Evolutionary conservation across 2,113 vertebrate species (phyloP), one percentile per base, ranked within the genome.

Genomic region (Lophochroa leadbeateri): DNA sequence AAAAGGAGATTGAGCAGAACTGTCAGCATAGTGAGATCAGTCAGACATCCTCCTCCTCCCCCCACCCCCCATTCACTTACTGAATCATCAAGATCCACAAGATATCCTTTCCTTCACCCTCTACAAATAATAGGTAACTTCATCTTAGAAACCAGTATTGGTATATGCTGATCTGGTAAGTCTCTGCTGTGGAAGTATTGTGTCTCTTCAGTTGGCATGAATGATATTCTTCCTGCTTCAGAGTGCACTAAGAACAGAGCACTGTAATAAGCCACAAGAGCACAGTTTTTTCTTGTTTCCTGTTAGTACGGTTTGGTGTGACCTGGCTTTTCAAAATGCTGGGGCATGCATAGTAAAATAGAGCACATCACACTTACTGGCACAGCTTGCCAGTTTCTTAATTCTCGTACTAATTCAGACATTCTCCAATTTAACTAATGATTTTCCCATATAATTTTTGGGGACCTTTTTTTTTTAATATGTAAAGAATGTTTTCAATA

Each of bases 31-130:
- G 17, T 50, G n/a, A 74, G 16, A 28, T 49, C 44, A 29, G 7
- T 33, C 27, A 68, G 46, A 46, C 31, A n/a, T 57, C 13, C 20
- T n/a, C 13, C 55, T 57, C 31, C 27, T 2, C 33, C 1, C 1
- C 0, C 4, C 12, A 3, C 2, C 8, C 6, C 25, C 6, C 44
- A 0, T 50, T 68, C 37, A 82, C 33, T 16, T 49, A 31, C 41
- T 13, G n/a, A 67, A 29, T 76, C n/a, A 13, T 35, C 29, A 35
- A 82, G 29, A 65, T 69, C 29, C n/a, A 61, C 11, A 55, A 35
- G 8, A 7, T 43, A 27, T 1, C 64, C 31, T 52, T 35, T 43
- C n/a, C 49, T 88, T 83, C 37, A 35, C 35, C 27, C 37, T 57
- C 43, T 94, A 67, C 24, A 67, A 82, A 57, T 27, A 75, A 60